Conservation (phyloP, 30 jellyfish, hydroid and myxozoan species). For the Morbakka virulenta region DNA sequence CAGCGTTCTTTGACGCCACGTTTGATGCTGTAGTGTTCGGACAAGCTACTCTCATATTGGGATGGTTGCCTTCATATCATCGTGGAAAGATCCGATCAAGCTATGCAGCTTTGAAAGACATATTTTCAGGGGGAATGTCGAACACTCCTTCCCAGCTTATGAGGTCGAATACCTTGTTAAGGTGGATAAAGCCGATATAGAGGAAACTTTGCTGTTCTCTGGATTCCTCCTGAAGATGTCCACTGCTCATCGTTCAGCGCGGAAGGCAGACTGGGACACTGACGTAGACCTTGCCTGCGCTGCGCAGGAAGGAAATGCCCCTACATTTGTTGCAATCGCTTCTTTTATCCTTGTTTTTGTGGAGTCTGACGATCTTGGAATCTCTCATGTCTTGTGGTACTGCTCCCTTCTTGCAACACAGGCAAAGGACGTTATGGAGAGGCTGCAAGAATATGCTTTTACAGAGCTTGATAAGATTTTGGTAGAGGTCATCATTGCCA, state of each 20-base stretch:
- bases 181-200: neutral
- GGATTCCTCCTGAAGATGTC: constrained; percentile 21
- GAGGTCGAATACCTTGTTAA: neutral
- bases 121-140: too few species aligned
- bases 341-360: neutral
- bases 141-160: neutral
- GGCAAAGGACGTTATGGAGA: neutral
- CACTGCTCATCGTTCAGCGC: too few species aligned
- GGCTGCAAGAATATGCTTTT: neutral
- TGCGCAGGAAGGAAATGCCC: constrained; percentile 13
- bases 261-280: neutral
- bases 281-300: constrained; percentile 7
- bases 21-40: neutral
- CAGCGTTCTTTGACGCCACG: constrained; percentile 2
- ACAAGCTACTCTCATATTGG: neutral
- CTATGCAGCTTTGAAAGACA: neutral
- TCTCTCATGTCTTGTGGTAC: neutral
- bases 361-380: neutral
- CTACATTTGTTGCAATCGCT: neutral
- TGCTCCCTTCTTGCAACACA: constrained; percentile 1
- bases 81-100: neutral
- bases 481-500: neutral
- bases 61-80: neutral
- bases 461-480: neutral
- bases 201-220: neutral